Percentiles rank a stretch among this genome's conserved stretches.
Evolutionary conservation across 2,888 invertebrate genomes (phyloP).

Genomic region (Plagodis dolabraria): DNA sequence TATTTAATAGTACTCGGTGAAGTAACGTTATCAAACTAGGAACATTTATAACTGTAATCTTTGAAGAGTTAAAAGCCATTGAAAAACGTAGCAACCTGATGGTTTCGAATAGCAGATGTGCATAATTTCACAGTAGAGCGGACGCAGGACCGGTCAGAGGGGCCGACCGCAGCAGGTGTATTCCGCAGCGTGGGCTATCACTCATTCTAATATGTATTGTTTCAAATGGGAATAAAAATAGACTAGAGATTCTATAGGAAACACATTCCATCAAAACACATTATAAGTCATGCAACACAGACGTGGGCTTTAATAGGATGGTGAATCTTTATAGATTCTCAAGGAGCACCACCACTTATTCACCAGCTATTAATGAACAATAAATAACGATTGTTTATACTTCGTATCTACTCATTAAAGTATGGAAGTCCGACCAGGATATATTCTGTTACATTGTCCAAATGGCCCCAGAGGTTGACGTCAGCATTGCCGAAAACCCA

Average conservation of each 20-base stretch:
- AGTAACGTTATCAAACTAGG: neutral
- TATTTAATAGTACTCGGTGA: neutral
- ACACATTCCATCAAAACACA: constrained; percentile 13
- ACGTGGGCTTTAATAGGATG: constrained; percentile 17
- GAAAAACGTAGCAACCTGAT: constrained; percentile 12
- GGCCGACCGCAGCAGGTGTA: constrained; percentile 75
- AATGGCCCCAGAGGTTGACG: constrained; percentile 68
- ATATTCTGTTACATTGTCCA: constrained; percentile 59
- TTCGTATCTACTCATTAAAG: constrained; percentile 27
- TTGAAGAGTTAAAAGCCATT: constrained; percentile 3
- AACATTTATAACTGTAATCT: neutral
- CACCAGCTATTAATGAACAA: constrained; percentile 20
- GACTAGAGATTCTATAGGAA: neutral
- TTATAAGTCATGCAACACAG: constrained; percentile 7
- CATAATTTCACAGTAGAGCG: constrained; percentile 78
- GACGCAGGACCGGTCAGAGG: constrained; percentile 70
- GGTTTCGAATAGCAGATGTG: constrained; percentile 64
- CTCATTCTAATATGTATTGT: neutral
- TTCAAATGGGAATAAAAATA: neutral
- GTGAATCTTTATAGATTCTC: constrained; percentile 20
- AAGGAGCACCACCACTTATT: constrained; percentile 19
- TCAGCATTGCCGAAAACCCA: constrained; percentile 69
- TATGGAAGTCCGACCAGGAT: constrained; percentile 34
- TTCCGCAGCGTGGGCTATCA: constrained; percentile 18
- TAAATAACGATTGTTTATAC: constrained; percentile 24